phyloP scores from a whole-genome alignment of 2,888 invertebrate species.

The Pycnomerus fuliginosus region DNA sequence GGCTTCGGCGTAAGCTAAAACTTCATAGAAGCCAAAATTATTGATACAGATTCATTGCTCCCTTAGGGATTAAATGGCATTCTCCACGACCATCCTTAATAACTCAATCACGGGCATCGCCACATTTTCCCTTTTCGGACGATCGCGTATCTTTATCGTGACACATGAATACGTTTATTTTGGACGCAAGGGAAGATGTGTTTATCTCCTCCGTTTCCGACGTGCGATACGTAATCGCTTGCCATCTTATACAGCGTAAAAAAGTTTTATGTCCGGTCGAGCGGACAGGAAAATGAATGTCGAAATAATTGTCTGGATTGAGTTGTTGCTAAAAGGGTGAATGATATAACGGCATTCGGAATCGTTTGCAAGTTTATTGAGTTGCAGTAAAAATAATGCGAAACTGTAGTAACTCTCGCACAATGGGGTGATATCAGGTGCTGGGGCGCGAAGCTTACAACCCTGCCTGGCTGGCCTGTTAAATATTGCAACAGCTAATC shows the following conservation, averaged over 20 bases:
- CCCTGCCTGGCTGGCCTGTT: constrained; percentile 41
- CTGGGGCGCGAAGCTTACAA: constrained; percentile 33
- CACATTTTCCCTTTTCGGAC: too few relatives aligned
- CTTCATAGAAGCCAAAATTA: constrained; percentile 4
- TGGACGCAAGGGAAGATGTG: too few relatives aligned
- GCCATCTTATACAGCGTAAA: too few relatives aligned
- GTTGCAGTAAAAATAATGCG: constrained; percentile 24
- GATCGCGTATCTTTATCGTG: too few relatives aligned
- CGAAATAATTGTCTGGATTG: too few relatives aligned
- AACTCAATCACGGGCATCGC: constrained; percentile 8
- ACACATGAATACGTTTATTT: too few relatives aligned
- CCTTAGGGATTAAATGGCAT: constrained; percentile 7
- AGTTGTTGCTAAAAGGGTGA: constrained; percentile 7
- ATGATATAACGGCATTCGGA: constrained; percentile 12
- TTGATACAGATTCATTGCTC: constrained; percentile 10
- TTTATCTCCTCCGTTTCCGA: too few relatives aligned
- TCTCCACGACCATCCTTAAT: constrained; percentile 13
- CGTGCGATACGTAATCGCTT: too few relatives aligned
- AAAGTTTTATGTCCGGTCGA: too few relatives aligned
- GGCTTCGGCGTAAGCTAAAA: too few relatives aligned
- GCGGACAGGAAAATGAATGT: too few relatives aligned
- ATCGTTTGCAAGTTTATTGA: constrained; percentile 24
- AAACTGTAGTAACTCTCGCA: constrained; percentile 21
- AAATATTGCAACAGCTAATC: constrained; percentile 51
- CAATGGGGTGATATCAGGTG: constrained; percentile 30